These are phyloP conservation scores for Eumaeus atala DNA, from an alignment of 1,140 invertebrate genomes.

Conservation along the genomic window DNA sequence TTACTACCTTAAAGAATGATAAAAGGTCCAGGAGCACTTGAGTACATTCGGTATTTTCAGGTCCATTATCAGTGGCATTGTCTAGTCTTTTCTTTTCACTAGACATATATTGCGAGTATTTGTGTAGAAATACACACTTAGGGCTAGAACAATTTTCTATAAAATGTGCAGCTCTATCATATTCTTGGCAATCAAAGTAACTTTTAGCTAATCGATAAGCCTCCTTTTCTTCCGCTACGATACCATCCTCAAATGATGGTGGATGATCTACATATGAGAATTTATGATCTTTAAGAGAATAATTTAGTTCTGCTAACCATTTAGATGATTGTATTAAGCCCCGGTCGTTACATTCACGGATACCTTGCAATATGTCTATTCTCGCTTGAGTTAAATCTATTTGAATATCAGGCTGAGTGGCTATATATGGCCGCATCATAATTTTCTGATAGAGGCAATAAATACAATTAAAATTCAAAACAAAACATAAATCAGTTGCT, in stretches of 20 bases:
- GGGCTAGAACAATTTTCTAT: constrained; percentile 80
- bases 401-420: constrained; percentile 57
- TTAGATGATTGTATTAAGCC: constrained; percentile 84
- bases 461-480: too few species aligned
- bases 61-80: constrained; percentile 84
- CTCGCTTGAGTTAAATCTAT: constrained; percentile 79
- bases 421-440: constrained; percentile 43
- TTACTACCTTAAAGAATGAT: constrained; percentile 62
- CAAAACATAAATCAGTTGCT: too few species aligned
- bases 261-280: constrained; percentile 58
- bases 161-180: constrained; percentile 91
- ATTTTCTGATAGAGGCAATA: not conserved
- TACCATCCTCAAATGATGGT: constrained; percentile 55
- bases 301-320: constrained; percentile 90
- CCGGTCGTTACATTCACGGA: constrained; percentile 81
- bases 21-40: constrained; percentile 61
- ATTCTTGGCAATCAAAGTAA: constrained; percentile 95
- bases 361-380: constrained; percentile 78
- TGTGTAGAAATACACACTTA: constrained; percentile 85
- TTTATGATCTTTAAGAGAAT: constrained; percentile 81
- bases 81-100: constrained; percentile 92
- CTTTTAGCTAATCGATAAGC: constrained; percentile 88
- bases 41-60: constrained; percentile 58
- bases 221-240: constrained; percentile 77
- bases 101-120: constrained; percentile 91